Conservation (phyloP, 2,797 vertebrate species). For the Amazona ochrocephala region DNA sequence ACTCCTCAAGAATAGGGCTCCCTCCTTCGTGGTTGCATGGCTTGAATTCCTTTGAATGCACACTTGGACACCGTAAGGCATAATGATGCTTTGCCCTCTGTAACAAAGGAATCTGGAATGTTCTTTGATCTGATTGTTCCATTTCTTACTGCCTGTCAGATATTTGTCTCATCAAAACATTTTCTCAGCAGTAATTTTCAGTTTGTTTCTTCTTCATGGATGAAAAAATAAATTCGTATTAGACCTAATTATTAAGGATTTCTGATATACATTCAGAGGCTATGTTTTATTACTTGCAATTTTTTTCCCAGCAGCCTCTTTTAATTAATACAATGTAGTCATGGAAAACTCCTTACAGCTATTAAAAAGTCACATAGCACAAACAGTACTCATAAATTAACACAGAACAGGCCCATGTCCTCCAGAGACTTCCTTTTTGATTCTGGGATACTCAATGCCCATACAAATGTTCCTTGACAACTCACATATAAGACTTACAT, state of each 20-base stretch:
- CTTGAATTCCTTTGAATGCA: background rate
- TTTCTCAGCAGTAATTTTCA: background rate
- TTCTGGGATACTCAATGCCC: background rate
- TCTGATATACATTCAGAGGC: background rate
- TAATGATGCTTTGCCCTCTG: background rate
- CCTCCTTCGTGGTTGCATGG: background rate
- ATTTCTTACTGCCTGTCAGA: background rate
- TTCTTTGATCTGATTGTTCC: background rate
- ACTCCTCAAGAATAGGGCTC: background rate
- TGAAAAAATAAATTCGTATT: background rate
- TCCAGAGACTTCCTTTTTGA: background rate
- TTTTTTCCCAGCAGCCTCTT: background rate
- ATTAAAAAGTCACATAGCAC: background rate
- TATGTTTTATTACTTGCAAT: background rate
- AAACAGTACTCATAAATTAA: background rate
- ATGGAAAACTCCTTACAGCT: slow-evolving; percentile 8
- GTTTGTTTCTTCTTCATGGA: background rate
- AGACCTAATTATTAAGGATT: background rate
- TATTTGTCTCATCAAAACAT: background rate
- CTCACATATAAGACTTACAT: background rate
- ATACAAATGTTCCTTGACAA: background rate
- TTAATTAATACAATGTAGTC: slow-evolving; percentile 6
- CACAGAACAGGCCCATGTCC: background rate
- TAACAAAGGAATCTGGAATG: background rate
- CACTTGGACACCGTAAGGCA: fast-evolving